Percentiles rank a stretch among this genome's conserved stretches.
Conservation (phyloP, 2,797 vertebrate genomes). For the Nannoperca obscura region DNA sequence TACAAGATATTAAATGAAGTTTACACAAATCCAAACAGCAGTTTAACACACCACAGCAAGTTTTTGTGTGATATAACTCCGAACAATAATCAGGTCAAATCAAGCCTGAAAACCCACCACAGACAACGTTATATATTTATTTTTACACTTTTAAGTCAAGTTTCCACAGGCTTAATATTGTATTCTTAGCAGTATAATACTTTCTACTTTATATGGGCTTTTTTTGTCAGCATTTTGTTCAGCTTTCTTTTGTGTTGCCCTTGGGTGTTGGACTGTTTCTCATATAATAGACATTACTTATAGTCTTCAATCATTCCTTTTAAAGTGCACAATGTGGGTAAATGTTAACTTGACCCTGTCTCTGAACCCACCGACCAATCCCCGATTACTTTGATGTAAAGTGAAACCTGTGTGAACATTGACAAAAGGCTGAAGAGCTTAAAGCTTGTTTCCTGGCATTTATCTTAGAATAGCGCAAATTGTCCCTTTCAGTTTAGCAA, state of each 20-base stretch:
- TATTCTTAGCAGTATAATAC: neutral
- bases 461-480: conserved; percentile 62
- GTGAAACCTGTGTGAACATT: conserved; percentile 61
- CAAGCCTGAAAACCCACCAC: neutral
- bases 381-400: conserved; percentile 51
- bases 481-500: conserved; percentile 71
- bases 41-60: neutral
- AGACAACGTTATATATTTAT: neutral
- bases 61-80: neutral
- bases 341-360: conserved; percentile 53
- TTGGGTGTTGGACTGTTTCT: conserved; percentile 16
- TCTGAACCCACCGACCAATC: conserved; percentile 39
- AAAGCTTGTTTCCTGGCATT: conserved; percentile 64
- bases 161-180: neutral
- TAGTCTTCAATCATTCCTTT: conserved; percentile 49
- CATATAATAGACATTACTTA: neutral
- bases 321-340: conserved; percentile 50
- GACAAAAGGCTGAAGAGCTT: conserved; percentile 49
- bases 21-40: conserved; percentile 6
- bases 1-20: neutral
- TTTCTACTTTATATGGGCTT: neutral
- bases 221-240: neutral
- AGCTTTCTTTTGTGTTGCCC: conserved; percentile 26
- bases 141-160: neutral
- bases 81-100: neutral